These are phyloP conservation scores for Riparia riparia DNA, from an alignment of 2,113 vertebrate species.

Conservation along the genomic window DNA sequence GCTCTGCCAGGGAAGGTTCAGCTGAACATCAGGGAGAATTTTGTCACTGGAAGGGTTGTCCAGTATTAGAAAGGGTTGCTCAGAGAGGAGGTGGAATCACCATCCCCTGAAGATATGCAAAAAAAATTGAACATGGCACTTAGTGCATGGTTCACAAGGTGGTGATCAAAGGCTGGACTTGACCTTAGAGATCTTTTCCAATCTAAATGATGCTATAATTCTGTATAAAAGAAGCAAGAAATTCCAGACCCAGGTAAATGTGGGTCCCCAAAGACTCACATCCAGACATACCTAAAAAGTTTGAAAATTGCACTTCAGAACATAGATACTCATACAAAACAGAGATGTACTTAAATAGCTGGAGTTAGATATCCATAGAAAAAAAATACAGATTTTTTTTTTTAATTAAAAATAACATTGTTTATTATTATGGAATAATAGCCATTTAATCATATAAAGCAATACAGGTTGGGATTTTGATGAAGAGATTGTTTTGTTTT, in stretches of 20 bases:
- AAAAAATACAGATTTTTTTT: neutral
- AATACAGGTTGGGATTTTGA: neutral
- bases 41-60: neutral
- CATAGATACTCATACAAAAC: neutral
- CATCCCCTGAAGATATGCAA: neutral
- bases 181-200: neutral
- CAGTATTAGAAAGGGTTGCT: neutral
- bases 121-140: rapidly evolving
- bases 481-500: neutral
- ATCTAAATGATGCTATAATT: neutral
- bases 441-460: neutral
- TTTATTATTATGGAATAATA: neutral
- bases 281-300: neutral
- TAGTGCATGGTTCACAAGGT: neutral
- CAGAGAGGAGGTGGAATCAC: neutral
- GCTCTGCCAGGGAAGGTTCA: neutral
- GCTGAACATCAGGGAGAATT: neutral
- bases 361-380: neutral
- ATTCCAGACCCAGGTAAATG: neutral
- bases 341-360: neutral
- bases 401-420: neutral
- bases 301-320: neutral
- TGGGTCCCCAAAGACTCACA: neutral
- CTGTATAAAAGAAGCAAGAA: neutral
- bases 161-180: neutral